Evolutionary conservation across 2,113 vertebrate genomes (phyloP), one percentile per base, ranked within the genome.

Genomic region (Grammomys surdaster): DNA sequence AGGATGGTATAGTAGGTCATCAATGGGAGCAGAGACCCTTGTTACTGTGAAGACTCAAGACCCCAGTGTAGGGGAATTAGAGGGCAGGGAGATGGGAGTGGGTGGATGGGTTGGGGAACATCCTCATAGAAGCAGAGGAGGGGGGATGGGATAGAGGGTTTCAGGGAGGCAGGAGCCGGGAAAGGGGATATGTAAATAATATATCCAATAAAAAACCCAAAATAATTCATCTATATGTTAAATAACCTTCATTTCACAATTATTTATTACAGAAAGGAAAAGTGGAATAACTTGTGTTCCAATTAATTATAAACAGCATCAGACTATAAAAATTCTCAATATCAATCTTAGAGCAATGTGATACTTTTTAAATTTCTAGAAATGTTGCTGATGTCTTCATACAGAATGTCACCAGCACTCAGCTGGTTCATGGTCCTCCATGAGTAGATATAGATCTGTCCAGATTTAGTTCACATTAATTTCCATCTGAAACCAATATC

Each of bases 371-470:
- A 31, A 80, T 54, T 33, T 54, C 6, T 80, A 9, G 51, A 80
- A 80, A 80, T 20, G 17, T 7, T 36, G 17, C 16, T 20, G 54
- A 36, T 80, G 3, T 54, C 48, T 56, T 20, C 31, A 56, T 4
- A n/a, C 51, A 36, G 4, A 4, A 7, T 8, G 1, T 33, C 9
- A 20, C 11, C 19, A 81, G 54, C 54, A 58, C 19, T 56, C 9
- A 58, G 9, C 11, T 81, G 19, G 33, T 11, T 58, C 33, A 22
- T 33, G 8, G 0, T 2, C 5, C 22, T 36, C 11, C 2, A 9
- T 56, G 33, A 81, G 11, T 81, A 5, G 78, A 81, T 56, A 56
- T 56, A 56, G 19, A 56, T n/a, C 7, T 56, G 13, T 58, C 22
- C 33, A 24, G 20, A 22, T 56, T 22, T 81, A n/a, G 20, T 58